Base-by-base conservation (phyloP, 2,113 vertebrate genomes). In the Coracopsis vasa region DNA sequence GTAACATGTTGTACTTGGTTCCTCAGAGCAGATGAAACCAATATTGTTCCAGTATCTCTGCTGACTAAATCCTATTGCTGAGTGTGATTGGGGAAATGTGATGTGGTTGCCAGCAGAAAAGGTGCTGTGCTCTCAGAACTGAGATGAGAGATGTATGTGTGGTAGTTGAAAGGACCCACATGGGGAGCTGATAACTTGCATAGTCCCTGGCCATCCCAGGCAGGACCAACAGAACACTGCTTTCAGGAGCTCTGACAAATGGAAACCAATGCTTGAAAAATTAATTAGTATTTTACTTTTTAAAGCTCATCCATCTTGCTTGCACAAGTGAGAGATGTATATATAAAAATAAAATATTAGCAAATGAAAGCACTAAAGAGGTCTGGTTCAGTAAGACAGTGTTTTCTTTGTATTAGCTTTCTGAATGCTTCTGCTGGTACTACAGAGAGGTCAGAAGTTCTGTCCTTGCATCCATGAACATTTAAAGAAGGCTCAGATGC, bases 171-270 rank as follows among this genome's bases (percentile, higher is more conserved):
- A 33, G 33, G 23, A 84, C 35, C 24, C 31, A 35, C 19, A 11
- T 2, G 2, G 60, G 45, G 50, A 58, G 42, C 64, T 35, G 56
- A 2, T 44, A 8, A 39, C 8, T 47, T 29, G 7, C 31, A 2
- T 0, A 3, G 45, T 65, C 53, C 28, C 20, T 62, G 31, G 18
- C 39, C 21, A 56, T 45, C 33, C 14, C 64, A 61, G 47, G 10
- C 50, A 65, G 56, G 29, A 31, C 53, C 53, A 50, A 2, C 77
- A 27, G 19, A 21, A 2, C 0, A 0, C 8, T 31, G 61, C n/a
- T 53, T 48, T 67, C n/a, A 44, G 65, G 44, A 78, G 41, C 50
- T 73, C 39, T 73, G 80, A 65, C 48, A 80, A 65, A 37, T 17
- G 13, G 54, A 74, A 66, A 27, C 12, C 1, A 3, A 1, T 37